Evolutionary conservation across 2,113 vertebrate species (phyloP), one percentile per base, ranked within the genome.

Genomic region (Corythornis vintsioides): DNA sequence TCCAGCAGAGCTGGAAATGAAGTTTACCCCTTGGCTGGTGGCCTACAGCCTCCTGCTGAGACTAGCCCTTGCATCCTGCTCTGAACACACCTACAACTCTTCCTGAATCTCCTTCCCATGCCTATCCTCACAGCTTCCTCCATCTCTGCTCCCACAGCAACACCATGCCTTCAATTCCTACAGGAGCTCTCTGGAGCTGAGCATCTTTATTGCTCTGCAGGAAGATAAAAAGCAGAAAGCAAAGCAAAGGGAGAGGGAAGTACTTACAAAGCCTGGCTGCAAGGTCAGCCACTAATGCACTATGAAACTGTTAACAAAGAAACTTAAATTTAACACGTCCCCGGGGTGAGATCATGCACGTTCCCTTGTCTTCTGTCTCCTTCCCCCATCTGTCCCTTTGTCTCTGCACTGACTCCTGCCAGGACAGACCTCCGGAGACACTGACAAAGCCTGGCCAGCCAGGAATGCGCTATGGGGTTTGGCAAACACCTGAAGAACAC

Each of bases 271-370:
- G 55, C 69, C 42, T 78, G 35, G 4, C 89, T 60, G 74, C 96
- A 97, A 97, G 96, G 97, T 97, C 97, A 98, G 69, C 63, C 83
- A 92, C 85, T 97, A 97, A 96, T 89, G 93, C 73, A 70, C 89
- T 77, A 94, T 56, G 83, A 92, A 95, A 95, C 90, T 78, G 71
- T 93, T 97, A 95, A 97, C 93, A 84, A 96, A 97, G 90, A 95
- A 97, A 91, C 86, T 96, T 95, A 96, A 76, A 91, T 61, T 85
- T 96, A 96, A 97, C 81, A 63, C 1, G 43, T 67, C 97, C 93
- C 97, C 48, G 24, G 93, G 80, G 96, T 67, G 57, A 96, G 63
- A 96, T 97, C 88, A 95, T 21, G 24, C 63, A 91, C 92, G 69
- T 93, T 83, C 71, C 87, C 74, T 89, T 87, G 78, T 26, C 92